Evolutionary conservation across 2,888 invertebrate species (phyloP).

Genomic region (Rhagonycha lutea): DNA sequence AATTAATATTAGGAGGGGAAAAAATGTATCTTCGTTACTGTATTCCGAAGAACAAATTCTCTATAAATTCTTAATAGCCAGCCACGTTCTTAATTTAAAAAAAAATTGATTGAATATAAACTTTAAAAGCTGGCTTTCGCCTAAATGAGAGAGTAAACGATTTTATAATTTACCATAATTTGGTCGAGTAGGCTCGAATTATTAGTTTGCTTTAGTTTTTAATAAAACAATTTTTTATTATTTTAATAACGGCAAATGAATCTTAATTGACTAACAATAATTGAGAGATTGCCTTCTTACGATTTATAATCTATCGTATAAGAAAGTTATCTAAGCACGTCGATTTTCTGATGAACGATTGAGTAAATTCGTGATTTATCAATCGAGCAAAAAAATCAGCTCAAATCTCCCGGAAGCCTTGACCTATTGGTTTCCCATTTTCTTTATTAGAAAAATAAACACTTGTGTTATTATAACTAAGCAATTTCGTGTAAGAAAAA

Average conservation of each 20-base stretch:
- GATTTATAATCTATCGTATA: background rate
- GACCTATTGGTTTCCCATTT: background rate
- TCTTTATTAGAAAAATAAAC: background rate
- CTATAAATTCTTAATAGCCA: no score
- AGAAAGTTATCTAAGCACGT: slow-evolving; percentile 1
- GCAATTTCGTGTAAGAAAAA: background rate
- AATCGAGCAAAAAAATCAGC: background rate
- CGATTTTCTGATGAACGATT: background rate
- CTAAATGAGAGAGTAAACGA: no score
- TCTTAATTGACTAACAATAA: background rate
- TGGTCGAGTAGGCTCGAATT: no score
- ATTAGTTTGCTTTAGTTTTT: background rate
- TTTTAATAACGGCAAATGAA: background rate
- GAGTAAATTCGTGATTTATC: background rate
- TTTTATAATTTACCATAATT: no score
- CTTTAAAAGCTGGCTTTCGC: no score
- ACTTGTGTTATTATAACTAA: background rate
- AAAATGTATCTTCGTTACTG: no score
- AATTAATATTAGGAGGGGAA: no score
- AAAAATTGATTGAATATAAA: no score
- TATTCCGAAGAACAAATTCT: no score
- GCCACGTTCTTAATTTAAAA: no score
- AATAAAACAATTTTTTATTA: background rate
- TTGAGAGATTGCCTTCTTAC: background rate
- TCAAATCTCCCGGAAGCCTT: background rate